A percentile compares a stretch with the other conserved stretches of the same genome.
These are phyloP conservation scores for Drosophila histrio DNA, from an alignment of 2,888 invertebrate species.

Conservation along the genomic window DNA sequence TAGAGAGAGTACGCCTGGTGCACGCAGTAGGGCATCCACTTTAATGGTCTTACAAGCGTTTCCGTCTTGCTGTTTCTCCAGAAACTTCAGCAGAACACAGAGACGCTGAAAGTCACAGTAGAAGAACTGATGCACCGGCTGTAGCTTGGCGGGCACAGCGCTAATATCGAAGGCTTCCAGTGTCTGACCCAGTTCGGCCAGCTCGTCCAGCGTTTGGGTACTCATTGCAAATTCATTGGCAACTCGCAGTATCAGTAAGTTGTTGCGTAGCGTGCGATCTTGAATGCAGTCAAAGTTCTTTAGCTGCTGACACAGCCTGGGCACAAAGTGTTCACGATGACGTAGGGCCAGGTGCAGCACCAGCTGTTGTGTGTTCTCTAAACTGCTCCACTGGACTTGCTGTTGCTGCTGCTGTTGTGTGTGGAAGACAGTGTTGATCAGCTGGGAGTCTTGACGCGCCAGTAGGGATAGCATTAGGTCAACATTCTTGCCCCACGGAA, in stretches of 20 bases:
- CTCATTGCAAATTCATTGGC: constrained; percentile 76
- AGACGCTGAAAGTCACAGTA: constrained; percentile 81
- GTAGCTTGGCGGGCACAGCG: constrained; percentile 55
- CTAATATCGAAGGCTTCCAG: constrained; percentile 63
- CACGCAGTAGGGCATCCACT: constrained; percentile 66
- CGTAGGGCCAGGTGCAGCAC: constrained; percentile 68
- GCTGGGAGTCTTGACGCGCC: constrained; percentile 58
- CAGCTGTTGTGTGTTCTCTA: constrained; percentile 65
- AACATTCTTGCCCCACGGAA: constrained; percentile 36
- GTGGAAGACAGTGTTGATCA: constrained; percentile 57
- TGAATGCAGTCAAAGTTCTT: constrained; percentile 61
- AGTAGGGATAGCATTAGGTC: constrained; percentile 68
- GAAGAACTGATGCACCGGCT: constrained; percentile 78
- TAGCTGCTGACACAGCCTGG: constrained; percentile 62
- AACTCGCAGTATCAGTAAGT: constrained; percentile 77
- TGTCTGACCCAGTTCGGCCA: constrained; percentile 70
- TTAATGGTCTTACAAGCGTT: constrained; percentile 54
- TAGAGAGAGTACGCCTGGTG: constrained; percentile 63
- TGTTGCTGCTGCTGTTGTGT: constrained; percentile 39
- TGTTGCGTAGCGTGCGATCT: constrained; percentile 73
- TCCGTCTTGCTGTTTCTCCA: constrained; percentile 56
- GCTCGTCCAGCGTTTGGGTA: constrained; percentile 64
- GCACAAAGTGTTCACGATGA: constrained; percentile 77
- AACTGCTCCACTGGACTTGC: constrained; percentile 37
- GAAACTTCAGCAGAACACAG: constrained; percentile 64